These are phyloP conservation scores for Cantharis lateralis DNA, from an alignment of 2,888 invertebrate species.

Conservation along the genomic window DNA sequence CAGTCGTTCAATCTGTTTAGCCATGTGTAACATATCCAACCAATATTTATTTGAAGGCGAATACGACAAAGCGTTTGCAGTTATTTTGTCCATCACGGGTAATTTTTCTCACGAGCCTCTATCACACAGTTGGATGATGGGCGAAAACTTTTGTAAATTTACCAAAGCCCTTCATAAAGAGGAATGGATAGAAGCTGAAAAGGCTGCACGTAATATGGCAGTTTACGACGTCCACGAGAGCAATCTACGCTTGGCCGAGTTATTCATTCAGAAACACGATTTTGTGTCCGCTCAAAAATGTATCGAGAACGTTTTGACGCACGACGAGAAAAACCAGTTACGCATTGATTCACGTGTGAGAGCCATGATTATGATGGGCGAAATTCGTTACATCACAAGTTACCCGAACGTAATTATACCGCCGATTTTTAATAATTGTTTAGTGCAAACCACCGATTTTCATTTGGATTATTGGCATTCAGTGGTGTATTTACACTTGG, in stretches of 20 bases:
- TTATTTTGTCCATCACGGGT: slow-evolving; percentile 66
- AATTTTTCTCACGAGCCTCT: slow-evolving; percentile 68
- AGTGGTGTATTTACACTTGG: slow-evolving; percentile 77
- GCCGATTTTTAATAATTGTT: slow-evolving; percentile 68
- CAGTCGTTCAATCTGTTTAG: slow-evolving; percentile 70
- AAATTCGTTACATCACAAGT: slow-evolving; percentile 62
- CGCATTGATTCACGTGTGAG: slow-evolving; percentile 64
- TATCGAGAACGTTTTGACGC: slow-evolving; percentile 59
- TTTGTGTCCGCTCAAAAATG: slow-evolving; percentile 52
- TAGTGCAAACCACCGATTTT: slow-evolving; percentile 74
- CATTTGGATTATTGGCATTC: slow-evolving; percentile 79
- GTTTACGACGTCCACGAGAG: slow-evolving; percentile 71
- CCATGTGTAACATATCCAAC: slow-evolving; percentile 69
- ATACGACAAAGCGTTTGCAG: slow-evolving; percentile 60
- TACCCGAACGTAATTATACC: slow-evolving; percentile 62
- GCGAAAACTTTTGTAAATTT: slow-evolving; percentile 62
- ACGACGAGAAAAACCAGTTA: slow-evolving; percentile 60
- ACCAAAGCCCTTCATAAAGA: slow-evolving; percentile 56
- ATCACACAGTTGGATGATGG: slow-evolving; percentile 69
- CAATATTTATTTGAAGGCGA: slow-evolving; percentile 62
- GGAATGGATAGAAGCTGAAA: slow-evolving; percentile 73
- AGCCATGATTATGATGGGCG: slow-evolving; percentile 71
- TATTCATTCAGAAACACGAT: slow-evolving; percentile 62
- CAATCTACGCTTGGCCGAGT: slow-evolving; percentile 62
- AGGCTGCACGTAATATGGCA: slow-evolving; percentile 69